Evolutionary conservation across 1,140 invertebrate species (phyloP), one percentile per base, ranked within the genome.

Genomic region (Delia radicum): DNA sequence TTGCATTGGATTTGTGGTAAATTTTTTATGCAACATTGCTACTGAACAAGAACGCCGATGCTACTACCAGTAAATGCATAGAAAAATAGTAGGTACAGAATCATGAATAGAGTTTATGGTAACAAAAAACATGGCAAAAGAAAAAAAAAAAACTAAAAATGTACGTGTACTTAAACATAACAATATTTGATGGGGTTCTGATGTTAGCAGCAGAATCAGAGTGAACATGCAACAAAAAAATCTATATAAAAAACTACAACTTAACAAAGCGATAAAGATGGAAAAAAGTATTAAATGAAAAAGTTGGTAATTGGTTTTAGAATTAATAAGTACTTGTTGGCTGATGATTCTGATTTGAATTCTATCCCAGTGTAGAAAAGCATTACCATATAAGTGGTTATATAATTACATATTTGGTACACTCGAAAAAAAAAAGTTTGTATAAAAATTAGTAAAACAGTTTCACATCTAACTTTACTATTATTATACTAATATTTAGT

Each of bases 301-400:
- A 73, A 73, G 65, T 69, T 69, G 18, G 31, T 69, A 69, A 69
- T 69, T 69, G 65, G 65, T 69, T 69, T 69, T 69, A 69, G 27
- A 69, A 69, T 69, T 69, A 69, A 69, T 69, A 69, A 69, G 29
- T 37, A 33, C 29, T 37, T 69, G 18, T 69, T 69, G n/a, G 65
- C 48, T 55, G n/a, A n/a, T n/a, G n/a, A 24, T 55, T 18, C 18
- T 55, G 48, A 21, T 21, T 21, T 18, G 48, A n/a, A n/a, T n/a
- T n/a, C n/a, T n/a, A n/a, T n/a, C n/a, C n/a, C n/a, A n/a, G n/a
- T n/a, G n/a, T n/a, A n/a, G n/a, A n/a, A n/a, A n/a, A n/a, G n/a
- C n/a, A n/a, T n/a, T n/a, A n/a, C n/a, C n/a, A n/a, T n/a, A n/a
- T n/a, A n/a, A n/a, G n/a, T n/a, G n/a, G n/a, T n/a, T n/a, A n/a